Evolutionary conservation across 2,113 vertebrate species (phyloP).

Genomic region (Hippocampus abdominalis): DNA sequence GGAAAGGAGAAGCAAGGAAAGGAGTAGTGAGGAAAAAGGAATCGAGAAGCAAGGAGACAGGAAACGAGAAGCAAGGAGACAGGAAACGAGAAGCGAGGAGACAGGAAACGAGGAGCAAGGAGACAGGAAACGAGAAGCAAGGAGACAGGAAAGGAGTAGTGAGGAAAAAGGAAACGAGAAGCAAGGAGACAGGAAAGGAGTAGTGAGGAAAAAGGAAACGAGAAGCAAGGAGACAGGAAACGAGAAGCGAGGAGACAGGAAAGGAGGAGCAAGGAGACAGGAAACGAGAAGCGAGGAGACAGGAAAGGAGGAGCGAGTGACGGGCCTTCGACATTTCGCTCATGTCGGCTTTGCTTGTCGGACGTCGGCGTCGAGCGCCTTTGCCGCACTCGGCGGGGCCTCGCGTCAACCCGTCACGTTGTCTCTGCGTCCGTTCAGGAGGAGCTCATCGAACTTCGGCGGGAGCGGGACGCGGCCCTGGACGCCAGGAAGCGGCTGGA

Average conservation of each 20-base stretch:
- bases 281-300: neutral
- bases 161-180: too few species aligned
- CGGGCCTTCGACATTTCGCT: neutral
- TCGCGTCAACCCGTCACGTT: neutral
- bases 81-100: neutral
- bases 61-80: too few species aligned
- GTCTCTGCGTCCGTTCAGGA: conserved; percentile 34
- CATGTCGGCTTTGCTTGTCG: neutral
- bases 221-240: neutral
- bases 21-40: too few species aligned
- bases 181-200: neutral
- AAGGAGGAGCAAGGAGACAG: neutral
- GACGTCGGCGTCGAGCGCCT: neutral
- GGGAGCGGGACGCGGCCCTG: conserved; percentile 26
- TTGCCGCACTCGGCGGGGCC: neutral
- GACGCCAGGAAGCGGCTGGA: conserved; percentile 21
- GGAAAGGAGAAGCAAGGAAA: neutral
- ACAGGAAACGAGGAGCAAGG: neutral
- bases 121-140: neutral
- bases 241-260: too few species aligned
- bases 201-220: neutral
- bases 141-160: neutral
- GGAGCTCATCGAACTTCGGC: conserved; percentile 33
- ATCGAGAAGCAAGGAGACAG: neutral
- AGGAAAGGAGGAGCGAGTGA: neutral